Evolutionary conservation across 2,113 vertebrate genomes (phyloP).

Genomic region (Myrmecophaga tridactyla): DNA sequence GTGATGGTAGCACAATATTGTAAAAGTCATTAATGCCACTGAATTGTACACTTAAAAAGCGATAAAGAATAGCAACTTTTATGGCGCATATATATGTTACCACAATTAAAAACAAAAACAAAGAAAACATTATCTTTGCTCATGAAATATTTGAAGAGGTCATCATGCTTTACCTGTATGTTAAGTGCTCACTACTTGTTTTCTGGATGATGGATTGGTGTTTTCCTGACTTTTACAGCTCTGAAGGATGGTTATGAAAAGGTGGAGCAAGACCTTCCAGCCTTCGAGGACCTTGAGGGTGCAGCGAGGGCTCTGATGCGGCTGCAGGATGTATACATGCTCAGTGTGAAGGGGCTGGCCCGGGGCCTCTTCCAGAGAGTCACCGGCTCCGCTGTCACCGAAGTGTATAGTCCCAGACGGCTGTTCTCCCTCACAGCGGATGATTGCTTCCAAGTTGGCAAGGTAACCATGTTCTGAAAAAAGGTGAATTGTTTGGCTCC

Average conservation of each 20-base stretch:
- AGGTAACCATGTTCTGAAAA: constrained; percentile 82
- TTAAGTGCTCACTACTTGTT: neutral
- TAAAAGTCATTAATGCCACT: too few relatives aligned
- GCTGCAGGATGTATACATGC: constrained; percentile 93
- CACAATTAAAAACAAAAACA: too few relatives aligned
- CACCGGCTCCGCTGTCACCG: constrained; percentile 40
- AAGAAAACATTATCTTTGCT: neutral
- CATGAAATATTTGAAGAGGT: neutral
- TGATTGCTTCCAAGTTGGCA: constrained; percentile 95
- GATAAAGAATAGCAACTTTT: too few relatives aligned
- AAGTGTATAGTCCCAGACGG: constrained; percentile 85
- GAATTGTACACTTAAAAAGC: too few relatives aligned
- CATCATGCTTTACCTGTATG: neutral
- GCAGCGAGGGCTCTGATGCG: constrained; percentile 92
- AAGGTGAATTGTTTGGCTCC: neutral
- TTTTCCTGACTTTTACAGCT: constrained; percentile 73
- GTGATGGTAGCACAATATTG: too few relatives aligned
- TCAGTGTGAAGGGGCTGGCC: constrained; percentile 87
- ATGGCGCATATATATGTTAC: too few relatives aligned
- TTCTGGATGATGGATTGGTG: neutral
- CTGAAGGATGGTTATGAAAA: constrained; percentile 86
- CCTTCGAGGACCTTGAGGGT: constrained; percentile 90
- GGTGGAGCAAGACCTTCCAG: constrained; percentile 86
- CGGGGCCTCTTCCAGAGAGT: constrained; percentile 87
- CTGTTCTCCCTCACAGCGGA: constrained; percentile 87